Percentiles rank a stretch among this genome's conserved stretches.
Evolutionary conservation across 2,888 invertebrate species (phyloP).

Genomic region (Minunthozetes semirufus): DNA sequence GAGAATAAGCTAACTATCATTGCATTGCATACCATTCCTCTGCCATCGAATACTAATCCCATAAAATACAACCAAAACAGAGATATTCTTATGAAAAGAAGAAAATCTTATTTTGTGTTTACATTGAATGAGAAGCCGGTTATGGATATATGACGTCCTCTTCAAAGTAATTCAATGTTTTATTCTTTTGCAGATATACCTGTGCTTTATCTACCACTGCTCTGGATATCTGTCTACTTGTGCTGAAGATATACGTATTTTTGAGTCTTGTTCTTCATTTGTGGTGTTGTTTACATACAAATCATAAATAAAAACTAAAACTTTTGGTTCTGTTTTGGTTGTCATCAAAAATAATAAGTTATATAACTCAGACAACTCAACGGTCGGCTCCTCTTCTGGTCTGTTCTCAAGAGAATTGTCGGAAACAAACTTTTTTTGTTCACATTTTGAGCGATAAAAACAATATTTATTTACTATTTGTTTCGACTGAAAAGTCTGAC

Average conservation of each 20-base stretch:
- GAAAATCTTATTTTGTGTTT: not conserved
- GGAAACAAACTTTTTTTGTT: not conserved
- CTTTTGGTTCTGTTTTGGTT: not conserved
- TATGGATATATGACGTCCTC: not conserved
- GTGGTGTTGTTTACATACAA: not conserved
- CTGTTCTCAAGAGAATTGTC: not conserved
- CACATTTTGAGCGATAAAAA: not conserved
- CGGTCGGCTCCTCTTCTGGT: not conserved
- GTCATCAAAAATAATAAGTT: not conserved
- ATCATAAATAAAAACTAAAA: not conserved
- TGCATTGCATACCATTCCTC: not conserved
- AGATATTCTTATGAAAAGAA: not conserved
- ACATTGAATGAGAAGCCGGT: conserved; percentile 10
- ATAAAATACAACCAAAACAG: not conserved
- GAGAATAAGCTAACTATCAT: not conserved
- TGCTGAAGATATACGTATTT: too few species aligned
- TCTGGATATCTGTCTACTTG: too few species aligned
- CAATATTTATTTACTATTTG: conserved; percentile 7
- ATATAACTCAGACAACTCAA: not conserved
- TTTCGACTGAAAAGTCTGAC: not conserved
- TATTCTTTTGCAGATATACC: not conserved
- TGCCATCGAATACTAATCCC: not conserved
- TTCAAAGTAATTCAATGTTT: not conserved
- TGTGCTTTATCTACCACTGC: not conserved
- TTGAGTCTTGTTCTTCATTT: too few species aligned